A percentile compares a stretch with the other conserved stretches of the same genome.
These are phyloP conservation scores for Pentalonia nigronervosa DNA, from an alignment of 1,140 invertebrate genomes.

Conservation along the genomic window DNA sequence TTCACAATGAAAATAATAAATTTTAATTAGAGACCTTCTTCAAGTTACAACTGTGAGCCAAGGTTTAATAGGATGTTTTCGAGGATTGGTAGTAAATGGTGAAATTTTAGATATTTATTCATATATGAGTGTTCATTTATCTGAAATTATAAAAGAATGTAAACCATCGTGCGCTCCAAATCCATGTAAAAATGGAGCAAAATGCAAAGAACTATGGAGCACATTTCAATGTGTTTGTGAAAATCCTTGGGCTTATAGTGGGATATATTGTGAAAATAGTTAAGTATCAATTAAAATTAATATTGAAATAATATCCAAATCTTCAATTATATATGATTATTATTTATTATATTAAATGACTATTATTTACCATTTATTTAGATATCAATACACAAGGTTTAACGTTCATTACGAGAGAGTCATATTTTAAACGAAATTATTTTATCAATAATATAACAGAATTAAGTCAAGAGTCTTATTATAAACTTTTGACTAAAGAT, in stretches of 20 bases:
- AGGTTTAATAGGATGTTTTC: constrained; percentile 91
- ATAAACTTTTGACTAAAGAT: constrained; percentile 72
- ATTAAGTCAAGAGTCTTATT: constrained; percentile 71
- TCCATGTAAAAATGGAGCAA: constrained; percentile 89
- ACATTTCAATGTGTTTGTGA: constrained; percentile 88
- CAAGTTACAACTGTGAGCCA: constrained; percentile 80
- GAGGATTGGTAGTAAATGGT: constrained; percentile 89
- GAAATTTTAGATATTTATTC: constrained; percentile 89
- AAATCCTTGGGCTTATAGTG: constrained; percentile 90
- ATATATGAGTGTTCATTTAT: constrained; percentile 90
- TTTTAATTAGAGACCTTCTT: constrained; percentile 75
- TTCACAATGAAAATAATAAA: not conserved
- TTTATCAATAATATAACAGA: constrained; percentile 70
- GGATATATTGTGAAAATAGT: constrained; percentile 89
- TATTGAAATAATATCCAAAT: not conserved
- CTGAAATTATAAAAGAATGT: constrained; percentile 90
- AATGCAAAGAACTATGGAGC: constrained; percentile 91
- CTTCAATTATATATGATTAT: not conserved
- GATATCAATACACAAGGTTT: constrained; percentile 89
- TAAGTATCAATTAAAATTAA: constrained; percentile 63
- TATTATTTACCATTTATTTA: constrained; percentile 65
- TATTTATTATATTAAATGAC: not conserved
- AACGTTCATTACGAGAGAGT: constrained; percentile 82
- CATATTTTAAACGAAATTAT: constrained; percentile 82
- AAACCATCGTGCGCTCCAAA: constrained; percentile 92